phyloP scores from a whole-genome alignment of 2,888 invertebrate genomes.

The Rotaria socialis region DNA sequence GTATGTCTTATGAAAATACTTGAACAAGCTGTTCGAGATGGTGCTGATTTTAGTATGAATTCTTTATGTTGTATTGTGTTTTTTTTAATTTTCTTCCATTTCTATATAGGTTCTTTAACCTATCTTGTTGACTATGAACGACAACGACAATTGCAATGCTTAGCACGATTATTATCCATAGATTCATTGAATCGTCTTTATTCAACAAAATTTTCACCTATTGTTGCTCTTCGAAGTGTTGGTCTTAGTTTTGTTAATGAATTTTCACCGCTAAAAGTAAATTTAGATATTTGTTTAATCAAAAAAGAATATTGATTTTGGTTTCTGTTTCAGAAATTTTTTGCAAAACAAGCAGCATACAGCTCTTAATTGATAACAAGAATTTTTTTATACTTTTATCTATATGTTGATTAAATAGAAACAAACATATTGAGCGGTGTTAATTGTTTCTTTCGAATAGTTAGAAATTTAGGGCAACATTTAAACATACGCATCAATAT shows the following conservation, averaged over 20 bases:
- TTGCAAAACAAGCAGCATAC: slow-evolving; percentile 20
- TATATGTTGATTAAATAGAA: neutral
- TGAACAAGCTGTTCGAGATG: slow-evolving; percentile 32
- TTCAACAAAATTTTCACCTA: slow-evolving; percentile 65
- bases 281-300: slow-evolving; percentile 31
- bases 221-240: slow-evolving; percentile 74
- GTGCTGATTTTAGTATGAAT: slow-evolving; percentile 38
- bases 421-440: neutral
- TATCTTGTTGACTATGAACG: slow-evolving; percentile 79
- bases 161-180: slow-evolving; percentile 79
- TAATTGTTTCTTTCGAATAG: too few species aligned
- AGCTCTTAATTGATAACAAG: neutral
- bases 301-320: neutral
- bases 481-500: too few species aligned
- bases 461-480: too few species aligned
- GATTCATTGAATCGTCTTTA: slow-evolving; percentile 82
- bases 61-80: slow-evolving; percentile 33
- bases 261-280: slow-evolving; percentile 71
- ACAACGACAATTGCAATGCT: slow-evolving; percentile 74
- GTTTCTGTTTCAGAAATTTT: neutral
- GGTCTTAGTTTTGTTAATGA: slow-evolving; percentile 77
- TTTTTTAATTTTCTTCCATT: neutral
- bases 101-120: slow-evolving; percentile 65
- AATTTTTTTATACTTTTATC: neutral
- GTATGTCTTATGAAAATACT: slow-evolving; percentile 37